Conservation (phyloP, 2,888 invertebrate genomes). For the Euzetes globulus region DNA sequence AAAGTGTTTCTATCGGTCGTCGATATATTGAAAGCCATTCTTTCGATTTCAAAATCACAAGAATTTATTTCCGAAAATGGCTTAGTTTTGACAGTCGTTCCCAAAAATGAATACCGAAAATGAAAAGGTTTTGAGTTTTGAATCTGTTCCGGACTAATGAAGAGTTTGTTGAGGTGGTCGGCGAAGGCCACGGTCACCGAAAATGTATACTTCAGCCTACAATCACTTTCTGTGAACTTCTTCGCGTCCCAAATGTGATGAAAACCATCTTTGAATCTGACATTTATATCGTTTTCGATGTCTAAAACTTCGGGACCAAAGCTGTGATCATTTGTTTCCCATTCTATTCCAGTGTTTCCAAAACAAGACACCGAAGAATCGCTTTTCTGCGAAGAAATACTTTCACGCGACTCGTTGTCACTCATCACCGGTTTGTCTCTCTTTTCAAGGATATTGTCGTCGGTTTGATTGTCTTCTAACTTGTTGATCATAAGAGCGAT, state of each 20-base stretch:
- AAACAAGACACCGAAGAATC: not conserved
- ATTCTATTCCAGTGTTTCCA: not conserved
- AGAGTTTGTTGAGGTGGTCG: slow-evolving; percentile 28
- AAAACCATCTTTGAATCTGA: slow-evolving; percentile 25
- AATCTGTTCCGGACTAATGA: not conserved
- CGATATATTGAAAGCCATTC: not conserved
- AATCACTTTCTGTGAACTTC: slow-evolving; percentile 14
- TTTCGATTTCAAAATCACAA: slow-evolving; percentile 9
- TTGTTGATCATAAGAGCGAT: slow-evolving; percentile 31
- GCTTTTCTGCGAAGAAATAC: not conserved
- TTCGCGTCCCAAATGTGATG: slow-evolving; percentile 34
- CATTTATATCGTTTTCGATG: slow-evolving; percentile 34
- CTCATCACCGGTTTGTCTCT: not conserved
- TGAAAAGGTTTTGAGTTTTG: not conserved
- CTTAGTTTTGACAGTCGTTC: slow-evolving; percentile 15
- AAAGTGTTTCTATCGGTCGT: slow-evolving; percentile 25
- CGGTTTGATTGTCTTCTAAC: slow-evolving; percentile 24
- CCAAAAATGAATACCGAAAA: slow-evolving; percentile 32
- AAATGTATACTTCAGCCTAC: slow-evolving; percentile 17
- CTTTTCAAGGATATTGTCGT: too few species aligned
- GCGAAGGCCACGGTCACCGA: slow-evolving; percentile 15
- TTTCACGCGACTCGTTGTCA: too few species aligned
- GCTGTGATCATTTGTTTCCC: not conserved
- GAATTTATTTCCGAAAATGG: slow-evolving; percentile 27
- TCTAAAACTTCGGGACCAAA: not conserved